These are phyloP conservation scores for Phymorhynchus buccinoides DNA, from an alignment of 1,140 invertebrate species.

Conservation along the genomic window DNA sequence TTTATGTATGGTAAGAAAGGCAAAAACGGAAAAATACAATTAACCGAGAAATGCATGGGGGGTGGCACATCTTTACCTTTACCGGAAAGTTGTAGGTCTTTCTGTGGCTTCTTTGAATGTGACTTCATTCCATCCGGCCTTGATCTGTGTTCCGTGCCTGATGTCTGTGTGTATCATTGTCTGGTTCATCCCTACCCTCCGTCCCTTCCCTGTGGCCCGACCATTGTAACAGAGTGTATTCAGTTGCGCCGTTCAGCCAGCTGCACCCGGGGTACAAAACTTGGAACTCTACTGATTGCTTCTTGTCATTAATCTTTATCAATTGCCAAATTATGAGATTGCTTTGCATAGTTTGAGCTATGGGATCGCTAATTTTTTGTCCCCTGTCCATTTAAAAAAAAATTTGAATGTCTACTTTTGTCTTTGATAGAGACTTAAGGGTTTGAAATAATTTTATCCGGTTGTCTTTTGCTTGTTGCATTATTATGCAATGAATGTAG, in stretches of 20 bases:
- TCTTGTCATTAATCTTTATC: no score
- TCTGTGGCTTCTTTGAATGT: background rate
- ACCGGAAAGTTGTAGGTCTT: background rate
- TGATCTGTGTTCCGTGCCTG: background rate
- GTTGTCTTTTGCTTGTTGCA: background rate
- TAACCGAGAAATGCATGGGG: no score
- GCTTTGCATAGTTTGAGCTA: background rate
- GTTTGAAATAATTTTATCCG: background rate
- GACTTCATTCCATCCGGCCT: background rate
- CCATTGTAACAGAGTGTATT: slow-evolving; percentile 1
- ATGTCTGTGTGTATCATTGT: background rate
- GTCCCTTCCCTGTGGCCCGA: background rate
- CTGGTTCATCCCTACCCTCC: background rate
- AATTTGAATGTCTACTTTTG: background rate
- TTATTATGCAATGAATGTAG: background rate
- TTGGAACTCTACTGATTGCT: no score
- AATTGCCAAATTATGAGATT: no score
- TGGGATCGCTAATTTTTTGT: background rate
- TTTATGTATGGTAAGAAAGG: no score
- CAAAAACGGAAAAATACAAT: no score
- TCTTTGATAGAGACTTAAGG: background rate
- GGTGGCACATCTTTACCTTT: no score
- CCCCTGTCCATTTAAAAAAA: no score
- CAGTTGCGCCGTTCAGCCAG: background rate
- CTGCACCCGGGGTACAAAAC: background rate